These are phyloP conservation scores for Channa maculata DNA, from an alignment of 2,113 vertebrate genomes.

Conservation along the genomic window DNA sequence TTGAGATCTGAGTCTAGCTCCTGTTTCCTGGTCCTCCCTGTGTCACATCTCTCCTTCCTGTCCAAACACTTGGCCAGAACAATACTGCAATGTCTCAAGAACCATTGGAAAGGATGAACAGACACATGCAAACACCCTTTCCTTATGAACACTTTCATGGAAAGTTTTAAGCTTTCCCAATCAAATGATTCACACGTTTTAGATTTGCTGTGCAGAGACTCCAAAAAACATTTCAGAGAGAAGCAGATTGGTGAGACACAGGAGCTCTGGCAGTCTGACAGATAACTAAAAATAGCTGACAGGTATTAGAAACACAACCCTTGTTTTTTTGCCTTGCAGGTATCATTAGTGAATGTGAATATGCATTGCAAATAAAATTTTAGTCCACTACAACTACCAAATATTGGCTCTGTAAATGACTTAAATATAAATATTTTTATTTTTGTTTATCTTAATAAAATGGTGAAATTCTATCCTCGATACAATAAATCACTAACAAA, in stretches of 20 bases:
- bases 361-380: no score
- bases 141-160: not conserved
- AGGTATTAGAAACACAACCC: conserved; percentile 34
- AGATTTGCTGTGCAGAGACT: not conserved
- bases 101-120: conserved; percentile 34
- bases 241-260: conserved; percentile 46
- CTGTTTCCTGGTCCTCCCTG: conserved; percentile 78
- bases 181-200: not conserved
- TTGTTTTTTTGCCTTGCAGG: conserved; percentile 11
- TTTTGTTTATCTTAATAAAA: not conserved
- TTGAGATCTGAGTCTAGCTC: conserved; percentile 59
- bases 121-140: conserved; percentile 9
- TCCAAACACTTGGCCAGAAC: conserved; percentile 62
- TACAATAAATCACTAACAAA: conserved; percentile 4
- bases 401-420: not conserved
- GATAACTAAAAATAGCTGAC: conserved; percentile 60
- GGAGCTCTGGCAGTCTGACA: conserved; percentile 41
- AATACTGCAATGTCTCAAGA: conserved; percentile 50
- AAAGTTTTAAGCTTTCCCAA: conserved; percentile 3
- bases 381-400: not conserved
- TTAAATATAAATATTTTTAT: not conserved
- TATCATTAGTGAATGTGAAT: not conserved
- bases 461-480: conserved; percentile 4
- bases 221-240: conserved; percentile 26
- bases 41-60: conserved; percentile 80